Conservation (phyloP, 1,140 invertebrate species). For the Heliconius nattereri region DNA sequence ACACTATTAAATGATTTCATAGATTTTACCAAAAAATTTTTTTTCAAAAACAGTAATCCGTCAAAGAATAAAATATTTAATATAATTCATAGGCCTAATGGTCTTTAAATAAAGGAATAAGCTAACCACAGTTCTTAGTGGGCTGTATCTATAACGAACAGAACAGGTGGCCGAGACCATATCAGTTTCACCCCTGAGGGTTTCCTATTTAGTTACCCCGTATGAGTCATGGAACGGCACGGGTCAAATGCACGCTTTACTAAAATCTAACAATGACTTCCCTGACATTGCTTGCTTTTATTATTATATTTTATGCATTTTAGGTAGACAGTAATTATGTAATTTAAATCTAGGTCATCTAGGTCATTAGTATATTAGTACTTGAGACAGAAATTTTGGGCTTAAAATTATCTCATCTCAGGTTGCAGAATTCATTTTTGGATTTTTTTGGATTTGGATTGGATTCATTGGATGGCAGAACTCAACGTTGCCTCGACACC, state of each 20-base stretch:
- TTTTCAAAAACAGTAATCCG: too few relatives aligned
- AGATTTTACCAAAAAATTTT: too few relatives aligned
- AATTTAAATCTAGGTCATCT: too few relatives aligned
- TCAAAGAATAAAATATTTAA: background rate
- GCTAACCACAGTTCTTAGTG: background rate
- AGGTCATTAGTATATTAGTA: too few relatives aligned
- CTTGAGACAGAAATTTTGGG: too few relatives aligned
- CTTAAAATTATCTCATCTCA: background rate
- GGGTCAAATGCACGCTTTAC: constrained; percentile 9
- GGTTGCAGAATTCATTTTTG: too few relatives aligned
- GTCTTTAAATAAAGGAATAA: background rate
- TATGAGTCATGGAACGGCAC: constrained; percentile 23
- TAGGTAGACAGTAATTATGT: background rate
- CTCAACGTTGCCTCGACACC: too few relatives aligned
- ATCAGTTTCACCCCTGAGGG: constrained; percentile 23
- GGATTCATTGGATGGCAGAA: too few relatives aligned
- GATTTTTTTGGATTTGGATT: too few relatives aligned
- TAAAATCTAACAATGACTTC: background rate
- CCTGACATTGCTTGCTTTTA: too few relatives aligned
- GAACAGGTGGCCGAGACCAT: background rate
- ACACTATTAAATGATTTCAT: too few relatives aligned
- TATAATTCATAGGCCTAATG: background rate
- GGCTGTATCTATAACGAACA: background rate
- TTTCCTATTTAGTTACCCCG: constrained; percentile 26
- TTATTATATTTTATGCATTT: background rate